Base-by-base conservation (phyloP, 92 coral and sea anemone genomes). In the Anthopleura xanthogrammica region DNA sequence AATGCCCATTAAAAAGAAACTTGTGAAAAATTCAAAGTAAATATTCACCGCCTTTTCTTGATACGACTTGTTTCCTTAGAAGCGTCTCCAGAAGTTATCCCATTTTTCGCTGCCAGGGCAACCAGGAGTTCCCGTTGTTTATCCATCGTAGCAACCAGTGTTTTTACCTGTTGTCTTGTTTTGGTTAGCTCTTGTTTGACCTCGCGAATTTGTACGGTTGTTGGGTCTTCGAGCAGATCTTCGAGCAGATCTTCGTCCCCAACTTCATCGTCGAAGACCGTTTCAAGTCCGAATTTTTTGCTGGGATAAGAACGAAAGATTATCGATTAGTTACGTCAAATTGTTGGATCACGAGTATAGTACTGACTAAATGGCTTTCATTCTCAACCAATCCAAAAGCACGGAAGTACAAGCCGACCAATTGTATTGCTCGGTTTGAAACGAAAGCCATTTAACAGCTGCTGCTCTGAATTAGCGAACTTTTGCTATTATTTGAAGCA, bases 151-250 rank as follows among this genome's bases (percentile, higher is more conserved):
- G 80, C 75, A 16, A 79, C 56, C 81, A 83, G 29, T 41, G 86
- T 17, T 75, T 83, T 83, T 8, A 83, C 52, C 54, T 83, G 86
- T 60, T 83, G 86, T 75, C 81, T 75, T 41, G 86, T 40, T 62
- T 83, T 83, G 5, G 86, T 40, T 10, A 83, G 68, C 52, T 83
- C 86, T 22, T 76, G 41, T 43, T 74, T 76, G 16, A 83, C 75
- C 70, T 83, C 86, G 29, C 81, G 86, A 54, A 72, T 24, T 60
- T 75, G 48, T 3, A 74, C n/a, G 39, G 86, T 83, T 0, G 70
- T 54, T 8, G 80, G 80, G 54, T 83, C 86, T 75, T 83, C 86
- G 3, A 52, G 57, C 17, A 83, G 20, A n/a, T 83, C 86, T 41
- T 83, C 81, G 8, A 52, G 57, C 17, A 83, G 20, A n/a, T 83